Evolutionary conservation across 2,113 vertebrate genomes (phyloP).

Genomic region (Lucifuga dentata): DNA sequence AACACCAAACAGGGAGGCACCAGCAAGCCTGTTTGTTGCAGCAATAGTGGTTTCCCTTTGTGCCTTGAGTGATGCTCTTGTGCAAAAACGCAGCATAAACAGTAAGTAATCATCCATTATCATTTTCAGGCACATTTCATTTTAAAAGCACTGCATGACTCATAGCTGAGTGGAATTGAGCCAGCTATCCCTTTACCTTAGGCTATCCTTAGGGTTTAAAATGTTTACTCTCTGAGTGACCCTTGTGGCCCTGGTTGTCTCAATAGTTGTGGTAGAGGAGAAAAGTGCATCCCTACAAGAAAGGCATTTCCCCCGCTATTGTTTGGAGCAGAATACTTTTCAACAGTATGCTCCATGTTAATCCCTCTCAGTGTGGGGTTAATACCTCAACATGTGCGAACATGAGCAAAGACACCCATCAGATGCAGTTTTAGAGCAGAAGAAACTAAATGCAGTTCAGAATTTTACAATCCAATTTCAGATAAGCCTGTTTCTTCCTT

Average conservation of each 20-base stretch:
- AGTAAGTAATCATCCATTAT: conserved; percentile 10
- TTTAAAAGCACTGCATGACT: conserved; percentile 40
- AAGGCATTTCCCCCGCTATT: conserved; percentile 48
- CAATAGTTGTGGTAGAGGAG: conserved; percentile 54
- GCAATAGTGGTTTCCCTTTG: conserved; percentile 24
- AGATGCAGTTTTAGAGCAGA: conserved; percentile 33
- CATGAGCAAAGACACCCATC: conserved; percentile 55
- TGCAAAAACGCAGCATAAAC: conserved; percentile 42
- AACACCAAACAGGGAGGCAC: conserved; percentile 19
- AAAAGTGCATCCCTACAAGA: conserved; percentile 38
- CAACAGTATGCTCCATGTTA: conserved; percentile 46
- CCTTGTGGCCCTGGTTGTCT: conserved; percentile 39
- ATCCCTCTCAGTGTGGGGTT: conserved; percentile 52
- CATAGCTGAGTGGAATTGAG: conserved; percentile 21
- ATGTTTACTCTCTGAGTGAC: conserved; percentile 59
- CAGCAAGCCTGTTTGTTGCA: conserved; percentile 22
- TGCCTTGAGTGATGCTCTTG: conserved; percentile 7
- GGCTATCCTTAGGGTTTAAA: conserved; percentile 50
- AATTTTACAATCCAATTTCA: neutral
- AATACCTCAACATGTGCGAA: conserved; percentile 56
- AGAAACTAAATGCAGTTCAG: conserved; percentile 30
- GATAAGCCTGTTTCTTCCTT: conserved; percentile 25
- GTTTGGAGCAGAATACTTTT: conserved; percentile 42
- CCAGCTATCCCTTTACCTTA: conserved; percentile 40
- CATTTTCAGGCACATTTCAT: conserved; percentile 3